Percentiles rank a stretch among this genome's conserved stretches.
Evolutionary conservation across 2,888 invertebrate genomes (phyloP).

Genomic region (Rugalucina vietnamica): DNA sequence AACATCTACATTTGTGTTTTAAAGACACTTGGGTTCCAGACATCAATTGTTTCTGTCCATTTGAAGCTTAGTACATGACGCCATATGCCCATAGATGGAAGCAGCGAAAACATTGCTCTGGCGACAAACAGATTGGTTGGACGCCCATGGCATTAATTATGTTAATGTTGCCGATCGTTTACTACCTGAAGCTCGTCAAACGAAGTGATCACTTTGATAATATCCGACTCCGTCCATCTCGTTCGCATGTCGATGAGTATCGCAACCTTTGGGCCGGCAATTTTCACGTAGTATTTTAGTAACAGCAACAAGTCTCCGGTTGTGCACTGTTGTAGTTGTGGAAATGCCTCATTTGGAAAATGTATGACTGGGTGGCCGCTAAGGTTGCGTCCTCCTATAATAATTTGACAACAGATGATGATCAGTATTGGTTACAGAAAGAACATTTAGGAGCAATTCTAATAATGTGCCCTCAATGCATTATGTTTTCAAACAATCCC

Average conservation of each 20-base stretch:
- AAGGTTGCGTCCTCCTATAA: background rate
- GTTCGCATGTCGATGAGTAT: conserved; percentile 67
- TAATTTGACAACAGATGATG: no score
- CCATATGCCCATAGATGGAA: no score
- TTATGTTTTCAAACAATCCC: no score
- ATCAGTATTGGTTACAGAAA: no score
- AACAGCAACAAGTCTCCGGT: conserved; percentile 23
- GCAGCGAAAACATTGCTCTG: no score
- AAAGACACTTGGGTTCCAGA: no score
- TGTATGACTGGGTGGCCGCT: background rate
- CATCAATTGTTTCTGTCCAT: no score
- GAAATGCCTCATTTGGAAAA: background rate
- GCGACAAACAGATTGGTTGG: no score
- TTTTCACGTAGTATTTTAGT: conserved; percentile 42
- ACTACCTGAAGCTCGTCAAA: conserved; percentile 70
- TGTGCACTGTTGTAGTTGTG: background rate
- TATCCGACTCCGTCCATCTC: conserved; percentile 59
- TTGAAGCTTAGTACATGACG: no score
- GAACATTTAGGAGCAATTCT: no score
- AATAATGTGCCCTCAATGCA: no score
- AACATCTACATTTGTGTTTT: no score
- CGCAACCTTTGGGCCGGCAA: conserved; percentile 54
- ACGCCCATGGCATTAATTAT: background rate
- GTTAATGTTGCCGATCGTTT: background rate
- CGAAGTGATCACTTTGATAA: conserved; percentile 63